phyloP scores from a whole-genome alignment of 2,888 invertebrate genomes.

The Diarsia dahlii region DNA sequence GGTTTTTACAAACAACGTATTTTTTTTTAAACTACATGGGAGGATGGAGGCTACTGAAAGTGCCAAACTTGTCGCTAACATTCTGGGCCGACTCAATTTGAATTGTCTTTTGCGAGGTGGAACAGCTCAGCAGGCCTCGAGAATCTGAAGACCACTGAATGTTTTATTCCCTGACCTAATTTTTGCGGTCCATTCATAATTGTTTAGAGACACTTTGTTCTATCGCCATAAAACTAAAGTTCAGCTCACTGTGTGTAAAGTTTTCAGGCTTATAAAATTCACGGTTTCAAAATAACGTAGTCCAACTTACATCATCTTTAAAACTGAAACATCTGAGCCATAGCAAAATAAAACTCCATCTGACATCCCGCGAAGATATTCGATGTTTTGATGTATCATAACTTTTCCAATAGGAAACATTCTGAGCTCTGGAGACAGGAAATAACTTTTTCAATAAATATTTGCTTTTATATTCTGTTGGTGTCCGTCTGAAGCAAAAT shows the following conservation, averaged over 20 bases:
- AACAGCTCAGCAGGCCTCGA: background rate
- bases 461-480: constrained; percentile 45
- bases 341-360: constrained; percentile 20
- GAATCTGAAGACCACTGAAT: background rate
- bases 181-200: background rate
- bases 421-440: constrained; percentile 36
- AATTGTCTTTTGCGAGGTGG: background rate
- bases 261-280: constrained; percentile 9
- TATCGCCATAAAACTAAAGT: background rate
- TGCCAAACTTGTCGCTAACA: too few relatives aligned
- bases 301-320: background rate
- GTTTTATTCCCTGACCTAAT: background rate
- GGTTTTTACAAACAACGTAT: too few relatives aligned
- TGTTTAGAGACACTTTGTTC: background rate
- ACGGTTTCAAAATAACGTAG: background rate
- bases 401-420: constrained; percentile 63
- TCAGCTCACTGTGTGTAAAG: background rate
- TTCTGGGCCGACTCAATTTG: too few relatives aligned
- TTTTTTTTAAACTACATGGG: too few relatives aligned
- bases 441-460: constrained; percentile 66
- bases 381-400: constrained; percentile 57
- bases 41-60: too few relatives aligned
- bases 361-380: constrained; percentile 18
- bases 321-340: constrained; percentile 17
- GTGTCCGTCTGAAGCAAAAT: constrained; percentile 3